These are phyloP conservation scores for Philopotamus ludificatus DNA, from an alignment of 1,140 invertebrate genomes.

Conservation along the genomic window DNA sequence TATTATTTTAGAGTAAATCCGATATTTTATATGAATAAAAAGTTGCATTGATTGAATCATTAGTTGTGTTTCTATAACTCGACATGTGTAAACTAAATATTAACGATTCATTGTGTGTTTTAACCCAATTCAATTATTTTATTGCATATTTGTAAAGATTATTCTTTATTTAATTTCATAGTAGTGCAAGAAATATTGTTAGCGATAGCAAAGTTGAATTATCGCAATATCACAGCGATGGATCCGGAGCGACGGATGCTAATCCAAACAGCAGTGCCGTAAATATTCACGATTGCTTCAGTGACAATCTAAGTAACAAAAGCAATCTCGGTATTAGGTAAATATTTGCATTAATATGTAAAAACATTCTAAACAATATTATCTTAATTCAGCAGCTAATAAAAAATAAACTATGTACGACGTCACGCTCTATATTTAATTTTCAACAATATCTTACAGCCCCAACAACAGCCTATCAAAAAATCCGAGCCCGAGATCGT, in stretches of 20 bases:
- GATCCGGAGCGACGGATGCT: constrained; percentile 14
- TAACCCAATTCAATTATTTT: no score
- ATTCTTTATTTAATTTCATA: constrained; percentile 24
- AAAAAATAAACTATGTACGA: neutral
- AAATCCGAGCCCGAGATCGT: constrained; percentile 45
- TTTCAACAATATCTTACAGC: constrained; percentile 43
- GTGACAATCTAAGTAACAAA: constrained; percentile 49
- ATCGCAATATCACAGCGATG: constrained; percentile 30
- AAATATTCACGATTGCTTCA: constrained; percentile 50
- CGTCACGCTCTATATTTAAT: constrained; percentile 4
- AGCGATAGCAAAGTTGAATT: constrained; percentile 45
- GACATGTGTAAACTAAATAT: no score
- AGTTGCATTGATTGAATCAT: no score
- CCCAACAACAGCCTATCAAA: constrained; percentile 51
- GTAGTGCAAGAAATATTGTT: constrained; percentile 16
- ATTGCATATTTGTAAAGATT: neutral
- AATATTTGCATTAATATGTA: neutral
- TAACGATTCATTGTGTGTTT: no score
- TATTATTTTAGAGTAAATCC: no score
- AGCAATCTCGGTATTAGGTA: constrained; percentile 37
- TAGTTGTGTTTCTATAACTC: no score
- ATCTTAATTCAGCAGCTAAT: neutral
- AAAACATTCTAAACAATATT: neutral
- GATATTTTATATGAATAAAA: no score
- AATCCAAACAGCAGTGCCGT: constrained; percentile 48